A percentile compares a stretch with the other conserved stretches of the same genome.
Conservation (phyloP, 35 echinoderm and acorn worm species). For the Apostichopus parvimensis region DNA sequence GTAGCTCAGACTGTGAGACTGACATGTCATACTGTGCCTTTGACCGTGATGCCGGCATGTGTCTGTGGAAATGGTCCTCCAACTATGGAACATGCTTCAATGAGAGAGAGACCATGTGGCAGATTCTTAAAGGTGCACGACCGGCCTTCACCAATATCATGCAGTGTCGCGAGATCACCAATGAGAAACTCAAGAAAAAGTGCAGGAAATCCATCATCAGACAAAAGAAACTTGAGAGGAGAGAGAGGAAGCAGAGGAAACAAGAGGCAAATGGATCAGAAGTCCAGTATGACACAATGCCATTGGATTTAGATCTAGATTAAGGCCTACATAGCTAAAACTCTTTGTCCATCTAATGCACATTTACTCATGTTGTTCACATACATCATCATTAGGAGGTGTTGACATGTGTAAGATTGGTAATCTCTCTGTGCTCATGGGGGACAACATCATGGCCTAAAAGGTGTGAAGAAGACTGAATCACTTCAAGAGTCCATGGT, state of each 20-base stretch:
- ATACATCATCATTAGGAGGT: too few relatives aligned
- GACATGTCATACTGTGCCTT: neutral
- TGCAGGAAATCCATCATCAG: neutral
- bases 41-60: neutral
- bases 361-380: too few relatives aligned
- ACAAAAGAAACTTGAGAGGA: conserved; percentile 11
- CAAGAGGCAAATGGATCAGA: too few relatives aligned
- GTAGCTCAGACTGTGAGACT: conserved; percentile 22
- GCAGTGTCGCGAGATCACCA: conserved; percentile 37
- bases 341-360: too few relatives aligned
- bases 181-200: conserved; percentile 25
- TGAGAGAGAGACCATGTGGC: conserved; percentile 30
- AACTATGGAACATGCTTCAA: conserved; percentile 8
- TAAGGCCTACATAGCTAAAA: too few relatives aligned
- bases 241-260: neutral
- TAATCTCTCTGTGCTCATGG: too few relatives aligned
- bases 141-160: conserved; percentile 9
- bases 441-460: too few relatives aligned
- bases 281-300: too few relatives aligned
- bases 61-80: conserved; percentile 32
- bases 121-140: neutral
- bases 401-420: too few relatives aligned
- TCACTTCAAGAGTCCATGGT: too few relatives aligned
- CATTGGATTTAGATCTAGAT: too few relatives aligned
- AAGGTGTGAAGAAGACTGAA: too few relatives aligned